A percentile compares a stretch with the other conserved stretches of the same genome.
Conservation (phyloP, 2,797 vertebrate species). For the Taeniopygia guttata region DNA sequence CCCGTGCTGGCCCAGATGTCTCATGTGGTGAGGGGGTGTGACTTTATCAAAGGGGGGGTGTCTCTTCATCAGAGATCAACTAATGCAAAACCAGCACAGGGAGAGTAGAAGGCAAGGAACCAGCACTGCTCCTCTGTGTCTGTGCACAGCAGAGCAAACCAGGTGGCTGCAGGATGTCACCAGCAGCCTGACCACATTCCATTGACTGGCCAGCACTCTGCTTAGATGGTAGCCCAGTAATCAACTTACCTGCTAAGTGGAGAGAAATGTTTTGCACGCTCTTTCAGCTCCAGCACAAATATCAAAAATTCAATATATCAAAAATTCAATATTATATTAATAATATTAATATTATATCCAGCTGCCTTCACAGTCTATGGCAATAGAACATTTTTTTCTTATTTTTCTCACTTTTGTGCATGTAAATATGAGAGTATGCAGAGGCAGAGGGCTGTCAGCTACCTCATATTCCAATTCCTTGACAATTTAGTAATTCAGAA, state of each 20-base stretch:
- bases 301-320: not conserved
- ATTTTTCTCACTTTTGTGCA: not conserved
- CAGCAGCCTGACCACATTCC: not conserved
- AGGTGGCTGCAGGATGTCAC: fast-evolving
- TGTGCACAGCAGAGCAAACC: fast-evolving
- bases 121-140: not conserved
- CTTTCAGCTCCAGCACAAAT: not conserved
- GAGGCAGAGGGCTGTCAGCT: not conserved
- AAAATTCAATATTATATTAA: not conserved
- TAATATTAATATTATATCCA: not conserved
- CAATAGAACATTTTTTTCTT: not conserved
- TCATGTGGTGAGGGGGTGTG: not conserved
- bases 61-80: not conserved
- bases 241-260: not conserved
- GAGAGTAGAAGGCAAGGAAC: not conserved
- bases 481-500: not conserved
- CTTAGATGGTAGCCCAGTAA: not conserved
- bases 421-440: not conserved
- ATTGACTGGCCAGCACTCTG: not conserved
- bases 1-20: not conserved
- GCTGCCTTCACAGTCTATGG: not conserved
- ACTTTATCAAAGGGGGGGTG: not conserved
- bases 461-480: not conserved
- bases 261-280: not conserved
- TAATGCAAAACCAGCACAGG: not conserved